Conservation (phyloP, 2,797 vertebrate genomes). For the Sardinella longiceps region DNA sequence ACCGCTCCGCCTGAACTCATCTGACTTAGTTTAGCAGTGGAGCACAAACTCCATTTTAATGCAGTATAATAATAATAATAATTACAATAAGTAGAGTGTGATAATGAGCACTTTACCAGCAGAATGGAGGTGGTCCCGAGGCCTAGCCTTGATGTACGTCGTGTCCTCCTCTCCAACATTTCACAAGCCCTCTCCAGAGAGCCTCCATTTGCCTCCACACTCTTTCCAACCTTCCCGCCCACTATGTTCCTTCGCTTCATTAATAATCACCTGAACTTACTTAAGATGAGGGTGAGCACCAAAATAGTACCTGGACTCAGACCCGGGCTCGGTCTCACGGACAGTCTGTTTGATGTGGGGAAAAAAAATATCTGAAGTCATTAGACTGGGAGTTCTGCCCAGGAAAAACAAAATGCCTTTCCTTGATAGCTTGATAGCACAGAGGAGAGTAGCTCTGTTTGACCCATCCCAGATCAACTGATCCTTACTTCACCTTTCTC, state of each 20-base stretch:
- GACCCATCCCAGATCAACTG: neutral
- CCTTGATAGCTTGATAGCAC: neutral
- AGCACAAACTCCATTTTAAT: neutral
- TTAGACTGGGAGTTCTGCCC: neutral
- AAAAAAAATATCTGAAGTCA: neutral
- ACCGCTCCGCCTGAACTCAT: neutral
- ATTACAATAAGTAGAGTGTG: too few relatives aligned
- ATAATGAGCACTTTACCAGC: neutral
- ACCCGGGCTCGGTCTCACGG: too few relatives aligned
- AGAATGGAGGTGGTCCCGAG: neutral
- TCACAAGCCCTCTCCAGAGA: neutral
- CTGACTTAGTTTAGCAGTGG: neutral
- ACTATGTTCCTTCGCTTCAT: neutral
- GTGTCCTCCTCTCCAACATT: neutral
- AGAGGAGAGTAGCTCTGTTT: neutral
- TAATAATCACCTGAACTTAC: neutral
- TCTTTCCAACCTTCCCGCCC: neutral
- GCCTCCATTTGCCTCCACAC: neutral
- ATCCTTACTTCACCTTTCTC: neutral
- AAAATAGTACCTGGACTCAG: neutral
- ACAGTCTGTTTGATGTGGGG: neutral
- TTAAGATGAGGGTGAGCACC: neutral
- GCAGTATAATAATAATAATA: too few relatives aligned
- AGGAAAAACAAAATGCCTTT: neutral
- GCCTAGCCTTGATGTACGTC: neutral